Percentiles rank a stretch among this genome's conserved stretches.
phyloP scores from a whole-genome alignment of 2,888 invertebrate species.

The Linyphia triangularis region DNA sequence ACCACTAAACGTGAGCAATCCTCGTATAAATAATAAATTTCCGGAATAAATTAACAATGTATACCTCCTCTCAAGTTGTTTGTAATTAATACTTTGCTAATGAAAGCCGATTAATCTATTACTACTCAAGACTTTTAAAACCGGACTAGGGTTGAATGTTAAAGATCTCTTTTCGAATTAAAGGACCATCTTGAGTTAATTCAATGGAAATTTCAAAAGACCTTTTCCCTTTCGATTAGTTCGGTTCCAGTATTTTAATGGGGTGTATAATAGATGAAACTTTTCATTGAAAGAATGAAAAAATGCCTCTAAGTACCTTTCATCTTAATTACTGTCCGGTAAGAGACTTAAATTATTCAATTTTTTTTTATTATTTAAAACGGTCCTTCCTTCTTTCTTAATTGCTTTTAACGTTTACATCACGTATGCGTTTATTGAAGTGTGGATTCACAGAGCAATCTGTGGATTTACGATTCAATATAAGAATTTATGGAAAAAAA shows the following conservation, averaged over 20 bases:
- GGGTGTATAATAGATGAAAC: conserved; percentile 33
- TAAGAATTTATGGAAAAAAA: background rate
- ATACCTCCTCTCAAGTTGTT: background rate
- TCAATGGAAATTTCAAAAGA: conserved; percentile 31
- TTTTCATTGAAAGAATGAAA: conserved; percentile 14
- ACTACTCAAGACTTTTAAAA: background rate
- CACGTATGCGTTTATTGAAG: conserved; percentile 26
- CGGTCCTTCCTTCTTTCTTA: background rate
- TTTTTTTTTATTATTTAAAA: no score
- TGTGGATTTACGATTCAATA: conserved; percentile 4
- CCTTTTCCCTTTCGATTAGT: conserved; percentile 25
- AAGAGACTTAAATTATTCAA: conserved; percentile 45
- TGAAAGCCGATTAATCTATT: conserved; percentile 36
- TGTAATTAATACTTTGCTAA: conserved; percentile 23
- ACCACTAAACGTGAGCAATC: background rate
- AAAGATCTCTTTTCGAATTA: conserved; percentile 10
- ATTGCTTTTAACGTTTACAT: conserved; percentile 53
- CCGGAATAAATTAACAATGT: conserved; percentile 13
- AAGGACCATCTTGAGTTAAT: conserved; percentile 31
- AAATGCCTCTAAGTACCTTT: conserved; percentile 25
- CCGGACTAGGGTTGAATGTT: background rate
- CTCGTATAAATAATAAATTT: background rate
- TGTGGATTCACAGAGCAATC: conserved; percentile 13
- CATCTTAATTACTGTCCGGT: conserved; percentile 42
- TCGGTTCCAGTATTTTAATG: conserved; percentile 21